Base-by-base conservation (phyloP, 2,797 vertebrate species). In the Sylvia borin region DNA sequence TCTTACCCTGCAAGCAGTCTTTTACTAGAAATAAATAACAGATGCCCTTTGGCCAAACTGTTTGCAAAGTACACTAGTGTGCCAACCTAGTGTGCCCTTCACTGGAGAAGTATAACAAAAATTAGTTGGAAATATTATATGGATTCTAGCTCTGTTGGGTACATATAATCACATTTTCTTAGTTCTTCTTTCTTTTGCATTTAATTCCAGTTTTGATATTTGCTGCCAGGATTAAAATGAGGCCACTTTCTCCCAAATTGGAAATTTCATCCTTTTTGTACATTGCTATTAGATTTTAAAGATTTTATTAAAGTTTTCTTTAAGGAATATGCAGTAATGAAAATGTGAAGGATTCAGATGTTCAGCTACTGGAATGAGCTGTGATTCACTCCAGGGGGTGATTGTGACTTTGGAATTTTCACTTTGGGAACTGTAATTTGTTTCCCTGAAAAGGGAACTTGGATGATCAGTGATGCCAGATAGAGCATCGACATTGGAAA, bases 231-330 rank as follows among this genome's bases (percentile, higher is more conserved):
- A 77, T 83, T 94, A 91, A 71, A 91, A 85, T 51, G 29, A 61
- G 22, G 10, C 13, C 0, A 0, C 25, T 77, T 94, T 85, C 31
- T 82, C 27, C 38, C 27, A 74, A 0, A 80, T 4, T 67, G 38
- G 53, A 87, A 77, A 76, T 91, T 47, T 57, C 29, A 67, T 89
- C 54, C 25, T 79, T 79, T 90, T 79, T 76, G 50, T 84, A 82
- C 22, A 57, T 8, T 73, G 19, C 26, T 65, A 68, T 79, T 87
- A 65, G 47, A 72, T 89, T 89, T 87, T 58, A 71, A 32, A 51
- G 64, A 77, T 91, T 93, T 89, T 74, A 87, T 87, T 85, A 82
- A 27, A 40, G 22, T 61, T 93, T 91, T 93, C 57, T 54, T 93
- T 85, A 78, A 91, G 84, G 66, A 90, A 84, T 48, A 73, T 29